Conservation (phyloP, 2,888 invertebrate genomes). For the Maniola hyperantus region DNA sequence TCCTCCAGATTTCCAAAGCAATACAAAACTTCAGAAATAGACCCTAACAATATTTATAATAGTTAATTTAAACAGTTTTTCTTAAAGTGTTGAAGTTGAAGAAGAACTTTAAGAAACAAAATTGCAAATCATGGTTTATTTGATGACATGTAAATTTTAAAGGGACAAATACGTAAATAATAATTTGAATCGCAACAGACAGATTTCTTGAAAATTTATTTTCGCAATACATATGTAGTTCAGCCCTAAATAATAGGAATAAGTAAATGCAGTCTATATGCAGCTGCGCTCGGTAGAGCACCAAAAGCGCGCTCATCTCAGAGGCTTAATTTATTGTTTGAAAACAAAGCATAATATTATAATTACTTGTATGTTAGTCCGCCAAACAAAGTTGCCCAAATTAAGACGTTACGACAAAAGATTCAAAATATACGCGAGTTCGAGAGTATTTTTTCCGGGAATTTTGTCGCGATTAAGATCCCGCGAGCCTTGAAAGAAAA, state of each 20-base stretch:
- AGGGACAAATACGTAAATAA: not conserved
- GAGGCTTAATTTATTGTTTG: not conserved
- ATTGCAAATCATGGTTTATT: not conserved
- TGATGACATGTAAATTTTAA: not conserved
- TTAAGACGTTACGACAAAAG: not conserved
- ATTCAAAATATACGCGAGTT: not conserved
- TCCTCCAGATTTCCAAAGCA: not conserved
- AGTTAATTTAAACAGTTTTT: not conserved
- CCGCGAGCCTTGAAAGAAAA: constrained; percentile 20
- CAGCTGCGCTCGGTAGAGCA: constrained; percentile 41
- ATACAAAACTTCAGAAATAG: not conserved
- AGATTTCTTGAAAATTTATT: not conserved
- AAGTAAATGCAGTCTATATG: constrained; percentile 43
- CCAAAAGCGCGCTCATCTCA: constrained; percentile 26
- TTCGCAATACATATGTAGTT: not conserved
- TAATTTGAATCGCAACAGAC: not conserved
- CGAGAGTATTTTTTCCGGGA: not conserved
- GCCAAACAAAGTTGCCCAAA: too few relatives aligned
- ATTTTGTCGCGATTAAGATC: constrained; percentile 3
- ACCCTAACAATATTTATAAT: not conserved
- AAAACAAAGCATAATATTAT: not conserved
- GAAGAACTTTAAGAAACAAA: not conserved
- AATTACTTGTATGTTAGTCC: not conserved
- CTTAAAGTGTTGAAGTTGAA: not conserved
- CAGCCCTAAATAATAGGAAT: constrained; percentile 12